Evolutionary conservation across 2,888 invertebrate species (phyloP).

Genomic region (Diadromus collaris): DNA sequence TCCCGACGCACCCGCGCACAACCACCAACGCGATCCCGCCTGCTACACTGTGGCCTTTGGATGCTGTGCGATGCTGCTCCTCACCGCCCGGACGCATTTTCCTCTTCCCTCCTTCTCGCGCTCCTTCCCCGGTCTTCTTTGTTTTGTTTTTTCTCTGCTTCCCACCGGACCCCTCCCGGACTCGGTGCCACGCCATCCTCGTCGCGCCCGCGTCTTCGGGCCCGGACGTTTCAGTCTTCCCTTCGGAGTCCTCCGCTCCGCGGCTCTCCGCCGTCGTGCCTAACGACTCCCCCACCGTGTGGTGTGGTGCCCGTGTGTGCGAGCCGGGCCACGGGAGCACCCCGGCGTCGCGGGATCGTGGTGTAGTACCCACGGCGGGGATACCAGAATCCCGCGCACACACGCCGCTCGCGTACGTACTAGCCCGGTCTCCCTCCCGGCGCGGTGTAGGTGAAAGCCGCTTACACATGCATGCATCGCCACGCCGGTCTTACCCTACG

Average conservation of each 20-base stretch:
- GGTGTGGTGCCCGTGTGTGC: slow-evolving; percentile 24
- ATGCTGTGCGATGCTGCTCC: slow-evolving; percentile 31
- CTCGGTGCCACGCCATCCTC: slow-evolving; percentile 44
- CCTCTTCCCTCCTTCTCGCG: slow-evolving; percentile 53
- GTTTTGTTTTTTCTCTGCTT: slow-evolving; percentile 60
- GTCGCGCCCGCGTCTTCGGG: slow-evolving; percentile 58
- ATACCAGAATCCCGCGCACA: slow-evolving; percentile 79
- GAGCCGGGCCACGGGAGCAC: slow-evolving; percentile 39
- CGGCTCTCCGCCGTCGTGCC: slow-evolving; percentile 59
- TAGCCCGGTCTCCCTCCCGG: slow-evolving; percentile 2
- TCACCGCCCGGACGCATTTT: slow-evolving; percentile 36
- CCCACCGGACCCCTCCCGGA: slow-evolving; percentile 56
- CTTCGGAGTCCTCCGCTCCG: slow-evolving; percentile 47
- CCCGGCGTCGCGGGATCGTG: slow-evolving; percentile 65
- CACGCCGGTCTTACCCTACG: slow-evolving; percentile 49
- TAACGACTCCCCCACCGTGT: slow-evolving; percentile 75
- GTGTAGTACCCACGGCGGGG: slow-evolving; percentile 66
- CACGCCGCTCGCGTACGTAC: slow-evolving; percentile 44
- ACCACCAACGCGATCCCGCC: slow-evolving; percentile 6
- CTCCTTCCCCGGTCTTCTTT: slow-evolving; percentile 36
- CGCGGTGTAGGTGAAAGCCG: slow-evolving; percentile 22
- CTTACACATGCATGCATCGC: slow-evolving; percentile 39
- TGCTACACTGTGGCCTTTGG: slow-evolving; percentile 19
- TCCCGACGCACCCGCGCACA: slow-evolving; percentile 56
- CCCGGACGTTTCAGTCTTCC: slow-evolving; percentile 58